Base-by-base conservation (phyloP, 35 echinoderm and acorn worm species). In the Lytechinus variegatus region DNA sequence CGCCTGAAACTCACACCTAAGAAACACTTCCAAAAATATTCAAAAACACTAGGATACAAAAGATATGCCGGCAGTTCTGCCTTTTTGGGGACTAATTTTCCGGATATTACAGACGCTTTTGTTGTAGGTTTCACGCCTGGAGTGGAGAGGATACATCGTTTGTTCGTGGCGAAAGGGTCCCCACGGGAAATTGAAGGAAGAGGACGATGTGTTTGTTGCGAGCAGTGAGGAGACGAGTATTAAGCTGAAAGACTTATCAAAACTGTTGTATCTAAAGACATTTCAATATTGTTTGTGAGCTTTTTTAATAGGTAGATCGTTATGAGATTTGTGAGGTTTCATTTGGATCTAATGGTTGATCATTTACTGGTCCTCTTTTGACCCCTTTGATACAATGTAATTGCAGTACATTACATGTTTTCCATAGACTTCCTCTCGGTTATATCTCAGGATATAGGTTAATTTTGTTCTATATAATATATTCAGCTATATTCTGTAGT, bases 61-160 rank as follows among this genome's bases (percentile, higher is more conserved):
- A 71, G 14, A 19, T 19, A 71, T 71, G 61, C 61, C 61, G 14
- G 61, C 61, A 21, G 61, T 71, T 16, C 61, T 21, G 61, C 61
- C 61, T 71, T 71, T 71, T 19, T 71, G 5, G 33, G 33, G 61
- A 71, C 61, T 14, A 71, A 71, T 71, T 71, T 71, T 71, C 61
- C 61, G 61, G 61, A 71, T 71, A 71, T 71, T 71, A 71, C 61
- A 71, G 61, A 71, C 61, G 61, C 61, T 71, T 71, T 71, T 71
- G 61, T 71, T 19, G 61, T 5, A 71, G 16, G 14, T 16, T 71
- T 71, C 61, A 71, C 14, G 61, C 61, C 61, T 71, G 61, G 61
- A 71, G 61, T 71, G 61, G 61, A 13, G 14, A 5, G 61, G 24
- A 19, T 13, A 19, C 61, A 71, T 71, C 21, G 61, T 71, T 71